Evolutionary conservation across 2,888 invertebrate genomes (phyloP).

Genomic region (Suillia variegata): DNA sequence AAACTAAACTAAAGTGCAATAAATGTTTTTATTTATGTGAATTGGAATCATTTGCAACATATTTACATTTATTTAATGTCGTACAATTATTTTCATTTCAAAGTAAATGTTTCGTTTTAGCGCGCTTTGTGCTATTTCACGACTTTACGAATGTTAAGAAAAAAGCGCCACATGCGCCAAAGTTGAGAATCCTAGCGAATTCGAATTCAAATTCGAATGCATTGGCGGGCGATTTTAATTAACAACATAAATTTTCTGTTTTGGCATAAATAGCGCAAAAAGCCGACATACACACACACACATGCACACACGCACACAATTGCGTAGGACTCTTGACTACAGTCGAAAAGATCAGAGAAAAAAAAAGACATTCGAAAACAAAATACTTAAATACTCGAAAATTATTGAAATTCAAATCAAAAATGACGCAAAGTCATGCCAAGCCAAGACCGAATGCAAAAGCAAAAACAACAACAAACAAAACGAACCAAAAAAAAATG

Average conservation of each 20-base stretch:
- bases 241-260: background rate
- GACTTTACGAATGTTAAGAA: no score
- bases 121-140: no score
- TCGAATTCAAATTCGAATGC: no score
- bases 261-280: background rate
- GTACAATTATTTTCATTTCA: no score
- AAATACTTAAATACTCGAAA: background rate
- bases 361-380: background rate
- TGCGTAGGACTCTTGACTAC: background rate
- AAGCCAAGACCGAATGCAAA: background rate
- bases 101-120: no score
- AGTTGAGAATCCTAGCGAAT: no score
- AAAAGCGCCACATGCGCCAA: no score
- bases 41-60: no score
- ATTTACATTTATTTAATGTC: no score
- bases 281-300: no score
- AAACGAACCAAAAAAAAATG: background rate
- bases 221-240: background rate
- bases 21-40: no score
- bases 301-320: background rate
- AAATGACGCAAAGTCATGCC: background rate
- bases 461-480: background rate
- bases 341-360: background rate
- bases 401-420: constrained; percentile 2
- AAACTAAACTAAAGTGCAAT: no score